A percentile compares a stretch with the other conserved stretches of the same genome.
Conservation (phyloP, 35 echinoderm and acorn worm genomes). For the Eucidaris tribuloides region DNA sequence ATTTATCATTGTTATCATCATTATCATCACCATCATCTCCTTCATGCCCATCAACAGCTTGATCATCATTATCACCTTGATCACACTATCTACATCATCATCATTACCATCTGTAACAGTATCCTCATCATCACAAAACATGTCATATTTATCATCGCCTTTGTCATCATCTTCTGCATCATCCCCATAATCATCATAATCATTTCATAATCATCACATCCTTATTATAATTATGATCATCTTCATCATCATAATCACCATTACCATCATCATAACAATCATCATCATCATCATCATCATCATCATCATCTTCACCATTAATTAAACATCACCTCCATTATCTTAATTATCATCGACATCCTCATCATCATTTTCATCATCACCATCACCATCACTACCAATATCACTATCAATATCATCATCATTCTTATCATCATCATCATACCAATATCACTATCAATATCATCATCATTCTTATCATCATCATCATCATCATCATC, state of each 20-base stretch:
- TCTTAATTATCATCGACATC: background rate
- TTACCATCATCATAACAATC: background rate
- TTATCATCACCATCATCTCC: background rate
- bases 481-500: slow-evolving; percentile 8
- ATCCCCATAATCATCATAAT: background rate
- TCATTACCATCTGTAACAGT: background rate
- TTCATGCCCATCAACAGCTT: background rate
- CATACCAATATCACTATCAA: slow-evolving; percentile 12
- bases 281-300: background rate
- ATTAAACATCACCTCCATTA: background rate
- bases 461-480: background rate
- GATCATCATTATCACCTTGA: background rate
- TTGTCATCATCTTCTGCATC: background rate
- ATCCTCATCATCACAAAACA: slow-evolving; percentile 6
- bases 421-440: background rate
- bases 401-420: background rate
- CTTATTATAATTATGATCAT: background rate
- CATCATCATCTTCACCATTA: background rate
- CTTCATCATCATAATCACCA: background rate
- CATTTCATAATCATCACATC: background rate
- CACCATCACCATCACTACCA: background rate
- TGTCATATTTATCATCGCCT: too few relatives aligned
- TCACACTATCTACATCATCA: background rate
- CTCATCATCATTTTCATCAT: background rate
- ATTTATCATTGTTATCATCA: background rate